Evolutionary conservation across 1,140 invertebrate genomes (phyloP).

Genomic region (Apis laboriosa): DNA sequence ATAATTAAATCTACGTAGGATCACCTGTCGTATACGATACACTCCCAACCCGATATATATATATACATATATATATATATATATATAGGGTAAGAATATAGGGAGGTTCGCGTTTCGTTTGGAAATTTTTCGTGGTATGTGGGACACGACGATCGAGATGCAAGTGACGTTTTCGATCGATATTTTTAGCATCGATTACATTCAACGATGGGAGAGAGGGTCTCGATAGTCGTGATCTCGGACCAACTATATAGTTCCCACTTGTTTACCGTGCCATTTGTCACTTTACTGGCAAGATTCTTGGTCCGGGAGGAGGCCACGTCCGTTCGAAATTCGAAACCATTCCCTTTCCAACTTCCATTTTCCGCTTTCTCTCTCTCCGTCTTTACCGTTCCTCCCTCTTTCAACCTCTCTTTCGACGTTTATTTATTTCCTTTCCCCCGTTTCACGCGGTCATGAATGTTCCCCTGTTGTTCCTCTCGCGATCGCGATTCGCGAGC

Average conservation of each 20-base stretch:
- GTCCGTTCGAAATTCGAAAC: neutral
- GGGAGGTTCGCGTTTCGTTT: conserved; percentile 29
- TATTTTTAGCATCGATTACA: conserved; percentile 45
- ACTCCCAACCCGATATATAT: neutral
- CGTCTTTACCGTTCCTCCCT: no score
- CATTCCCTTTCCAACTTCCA: no score
- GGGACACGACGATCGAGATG: conserved; percentile 37
- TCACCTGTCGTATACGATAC: neutral
- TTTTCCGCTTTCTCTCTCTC: neutral
- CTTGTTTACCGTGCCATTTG: conserved; percentile 7
- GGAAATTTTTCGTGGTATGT: conserved; percentile 43
- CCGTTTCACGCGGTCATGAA: conserved; percentile 27
- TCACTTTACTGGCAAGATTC: neutral
- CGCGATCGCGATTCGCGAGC: neutral
- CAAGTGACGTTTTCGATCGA: conserved; percentile 32
- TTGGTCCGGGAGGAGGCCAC: no score
- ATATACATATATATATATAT: no score
- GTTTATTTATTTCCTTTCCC: conserved; percentile 24
- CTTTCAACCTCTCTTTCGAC: neutral
- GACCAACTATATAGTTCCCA: neutral
- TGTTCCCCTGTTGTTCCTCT: conserved; percentile 15
- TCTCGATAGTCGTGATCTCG: neutral
- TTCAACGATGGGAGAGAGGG: conserved; percentile 1
- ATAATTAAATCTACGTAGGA: neutral
- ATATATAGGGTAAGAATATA: neutral